phyloP scores from a whole-genome alignment of 2,888 invertebrate species.

The Cephus sareptanus region DNA sequence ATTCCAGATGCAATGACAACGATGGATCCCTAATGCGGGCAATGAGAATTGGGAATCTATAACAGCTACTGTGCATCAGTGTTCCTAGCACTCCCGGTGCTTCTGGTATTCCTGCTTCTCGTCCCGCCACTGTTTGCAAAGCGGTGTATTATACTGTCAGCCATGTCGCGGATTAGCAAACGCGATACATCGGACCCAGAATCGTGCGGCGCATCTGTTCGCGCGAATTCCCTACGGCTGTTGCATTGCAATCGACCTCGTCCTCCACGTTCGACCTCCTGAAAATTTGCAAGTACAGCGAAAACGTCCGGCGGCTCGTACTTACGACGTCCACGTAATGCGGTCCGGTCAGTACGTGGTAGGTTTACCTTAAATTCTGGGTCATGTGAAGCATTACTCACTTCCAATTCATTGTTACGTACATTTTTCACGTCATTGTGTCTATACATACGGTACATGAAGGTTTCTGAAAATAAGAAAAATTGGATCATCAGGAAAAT shows the following conservation, averaged over 20 bases:
- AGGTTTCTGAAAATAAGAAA: too few relatives aligned
- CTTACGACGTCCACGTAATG: not conserved
- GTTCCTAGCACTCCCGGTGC: slow-evolving; percentile 22
- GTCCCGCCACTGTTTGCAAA: slow-evolving; percentile 53
- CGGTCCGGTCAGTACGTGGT: too few relatives aligned
- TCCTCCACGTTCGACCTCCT: slow-evolving; percentile 23
- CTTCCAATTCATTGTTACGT: too few relatives aligned
- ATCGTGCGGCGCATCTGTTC: slow-evolving; percentile 64
- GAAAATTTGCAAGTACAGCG: slow-evolving; percentile 56
- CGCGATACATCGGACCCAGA: slow-evolving; percentile 60
- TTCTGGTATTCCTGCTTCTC: slow-evolving; percentile 1
- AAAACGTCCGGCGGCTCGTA: slow-evolving; percentile 39
- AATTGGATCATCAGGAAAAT: too few relatives aligned
- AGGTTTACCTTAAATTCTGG: too few relatives aligned
- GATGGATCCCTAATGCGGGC: too few relatives aligned
- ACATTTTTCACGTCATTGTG: too few relatives aligned
- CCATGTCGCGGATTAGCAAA: slow-evolving; percentile 64
- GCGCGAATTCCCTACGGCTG: slow-evolving; percentile 41
- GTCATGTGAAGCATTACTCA: too few relatives aligned
- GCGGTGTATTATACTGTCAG: slow-evolving; percentile 64
- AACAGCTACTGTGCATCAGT: slow-evolving; percentile 24
- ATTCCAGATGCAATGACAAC: too few relatives aligned
- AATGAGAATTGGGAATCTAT: too few relatives aligned
- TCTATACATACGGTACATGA: too few relatives aligned
- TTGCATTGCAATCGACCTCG: slow-evolving; percentile 53